These are phyloP conservation scores for Petrocephalus zakoni DNA, from an alignment of 2,113 vertebrate genomes.

Conservation along the genomic window DNA sequence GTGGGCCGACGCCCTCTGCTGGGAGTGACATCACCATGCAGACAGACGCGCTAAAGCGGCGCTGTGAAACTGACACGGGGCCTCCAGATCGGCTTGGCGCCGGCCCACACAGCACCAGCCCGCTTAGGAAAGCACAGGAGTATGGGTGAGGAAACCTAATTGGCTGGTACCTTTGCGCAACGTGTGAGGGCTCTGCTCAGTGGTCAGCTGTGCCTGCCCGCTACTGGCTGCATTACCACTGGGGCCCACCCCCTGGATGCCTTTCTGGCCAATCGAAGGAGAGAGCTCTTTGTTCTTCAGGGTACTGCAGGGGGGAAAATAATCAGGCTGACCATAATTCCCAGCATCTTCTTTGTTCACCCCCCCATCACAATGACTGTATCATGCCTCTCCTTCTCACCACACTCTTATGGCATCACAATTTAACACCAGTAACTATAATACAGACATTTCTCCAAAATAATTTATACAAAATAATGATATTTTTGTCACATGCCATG, in stretches of 20 bases:
- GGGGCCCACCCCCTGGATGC: constrained; percentile 65
- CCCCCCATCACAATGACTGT: neutral
- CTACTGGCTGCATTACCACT: constrained; percentile 57
- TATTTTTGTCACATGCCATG: neutral
- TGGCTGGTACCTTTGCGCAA: constrained; percentile 73
- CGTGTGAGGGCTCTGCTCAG: constrained; percentile 83
- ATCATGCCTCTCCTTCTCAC: constrained; percentile 32
- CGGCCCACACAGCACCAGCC: neutral
- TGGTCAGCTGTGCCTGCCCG: constrained; percentile 63
- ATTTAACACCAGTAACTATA: neutral
- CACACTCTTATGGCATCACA: neutral
- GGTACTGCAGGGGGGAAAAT: constrained; percentile 56
- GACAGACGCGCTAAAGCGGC: neutral
- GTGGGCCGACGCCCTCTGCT: neutral
- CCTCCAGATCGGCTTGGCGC: neutral
- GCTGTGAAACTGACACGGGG: neutral
- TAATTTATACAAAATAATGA: neutral
- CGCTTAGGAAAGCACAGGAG: neutral
- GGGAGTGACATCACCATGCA: neutral
- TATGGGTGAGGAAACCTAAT: neutral
- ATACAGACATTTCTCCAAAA: neutral
- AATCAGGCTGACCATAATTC: neutral
- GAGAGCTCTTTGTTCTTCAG: constrained; percentile 83
- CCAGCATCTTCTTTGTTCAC: neutral
- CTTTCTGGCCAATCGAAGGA: constrained; percentile 79